phyloP scores from a whole-genome alignment of 92 coral and sea anemone species.

The Porites evermanni region DNA sequence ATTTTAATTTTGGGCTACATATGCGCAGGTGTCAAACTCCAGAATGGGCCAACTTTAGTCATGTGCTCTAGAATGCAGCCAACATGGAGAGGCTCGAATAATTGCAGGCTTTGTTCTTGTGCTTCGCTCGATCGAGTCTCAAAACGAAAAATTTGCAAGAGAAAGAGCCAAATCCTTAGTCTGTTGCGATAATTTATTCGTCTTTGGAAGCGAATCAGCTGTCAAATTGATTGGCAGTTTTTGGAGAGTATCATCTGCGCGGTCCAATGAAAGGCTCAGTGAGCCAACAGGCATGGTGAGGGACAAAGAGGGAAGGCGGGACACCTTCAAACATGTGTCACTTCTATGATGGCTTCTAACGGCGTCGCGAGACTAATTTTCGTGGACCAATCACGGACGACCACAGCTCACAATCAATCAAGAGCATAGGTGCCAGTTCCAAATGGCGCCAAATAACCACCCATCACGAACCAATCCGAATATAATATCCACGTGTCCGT shows the following conservation, averaged over 20 bases:
- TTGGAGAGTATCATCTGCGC: constrained; percentile 16
- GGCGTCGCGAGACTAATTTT: constrained; percentile 71
- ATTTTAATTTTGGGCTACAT: background rate
- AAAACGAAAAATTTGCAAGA: constrained; percentile 34
- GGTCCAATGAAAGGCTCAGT: constrained; percentile 47
- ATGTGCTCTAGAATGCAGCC: background rate
- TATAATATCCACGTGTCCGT: constrained; percentile 97
- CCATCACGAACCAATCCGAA: constrained; percentile 97
- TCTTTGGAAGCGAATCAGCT: constrained; percentile 39
- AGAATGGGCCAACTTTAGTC: background rate
- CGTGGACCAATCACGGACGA: constrained; percentile 80
- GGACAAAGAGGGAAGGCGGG: constrained; percentile 85
- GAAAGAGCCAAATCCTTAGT: constrained; percentile 32
- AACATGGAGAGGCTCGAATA: background rate
- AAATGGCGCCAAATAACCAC: constrained; percentile 99
- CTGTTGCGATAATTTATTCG: constrained; percentile 47
- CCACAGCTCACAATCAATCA: constrained; percentile 79
- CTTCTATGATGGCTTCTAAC: constrained; percentile 66
- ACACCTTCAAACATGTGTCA: constrained; percentile 74
- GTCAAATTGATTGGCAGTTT: constrained; percentile 59
- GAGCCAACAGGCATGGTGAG: constrained; percentile 72
- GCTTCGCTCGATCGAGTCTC: background rate
- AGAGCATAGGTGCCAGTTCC: constrained; percentile 95
- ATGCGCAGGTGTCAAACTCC: background rate
- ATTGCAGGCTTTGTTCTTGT: background rate